These are phyloP conservation scores for Muscina levida DNA, from an alignment of 2,888 invertebrate species.

Conservation along the genomic window DNA sequence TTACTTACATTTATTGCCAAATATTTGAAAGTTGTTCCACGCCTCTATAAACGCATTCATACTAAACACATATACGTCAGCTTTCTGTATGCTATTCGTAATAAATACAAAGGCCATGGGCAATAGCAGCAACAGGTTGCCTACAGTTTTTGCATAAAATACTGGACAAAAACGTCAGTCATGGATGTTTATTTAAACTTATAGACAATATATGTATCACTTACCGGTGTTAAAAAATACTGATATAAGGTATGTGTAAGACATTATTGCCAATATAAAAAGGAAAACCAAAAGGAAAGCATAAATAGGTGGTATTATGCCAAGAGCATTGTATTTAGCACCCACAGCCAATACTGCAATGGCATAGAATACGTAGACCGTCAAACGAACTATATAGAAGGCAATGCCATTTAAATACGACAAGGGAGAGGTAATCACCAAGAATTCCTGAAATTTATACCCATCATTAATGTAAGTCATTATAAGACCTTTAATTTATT, in stretches of 20 bases:
- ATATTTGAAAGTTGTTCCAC: constrained; percentile 75
- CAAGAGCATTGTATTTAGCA: constrained; percentile 70
- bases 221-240: constrained; percentile 78
- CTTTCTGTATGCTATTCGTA: constrained; percentile 69
- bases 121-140: constrained; percentile 74
- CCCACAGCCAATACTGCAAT: constrained; percentile 69
- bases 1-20: constrained; percentile 77
- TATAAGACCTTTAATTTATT: neutral
- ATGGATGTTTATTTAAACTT: too few relatives aligned
- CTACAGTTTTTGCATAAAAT: constrained; percentile 78
- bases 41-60: constrained; percentile 77
- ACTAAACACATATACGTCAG: constrained; percentile 71
- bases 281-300: constrained; percentile 72
- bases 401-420: constrained; percentile 77
- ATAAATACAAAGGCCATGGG: constrained; percentile 75
- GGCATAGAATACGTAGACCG: constrained; percentile 71
- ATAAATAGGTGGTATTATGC: constrained; percentile 67
- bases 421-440: constrained; percentile 76
- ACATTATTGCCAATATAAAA: constrained; percentile 75
- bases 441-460: constrained; percentile 72
- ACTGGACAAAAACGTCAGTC: too few relatives aligned
- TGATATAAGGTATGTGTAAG: constrained; percentile 77
- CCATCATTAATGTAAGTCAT: neutral
- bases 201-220: constrained; percentile 12
- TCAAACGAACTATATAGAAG: constrained; percentile 75